Evolutionary conservation across 2,888 invertebrate species (phyloP).

Genomic region (Dorcus hopei): DNA sequence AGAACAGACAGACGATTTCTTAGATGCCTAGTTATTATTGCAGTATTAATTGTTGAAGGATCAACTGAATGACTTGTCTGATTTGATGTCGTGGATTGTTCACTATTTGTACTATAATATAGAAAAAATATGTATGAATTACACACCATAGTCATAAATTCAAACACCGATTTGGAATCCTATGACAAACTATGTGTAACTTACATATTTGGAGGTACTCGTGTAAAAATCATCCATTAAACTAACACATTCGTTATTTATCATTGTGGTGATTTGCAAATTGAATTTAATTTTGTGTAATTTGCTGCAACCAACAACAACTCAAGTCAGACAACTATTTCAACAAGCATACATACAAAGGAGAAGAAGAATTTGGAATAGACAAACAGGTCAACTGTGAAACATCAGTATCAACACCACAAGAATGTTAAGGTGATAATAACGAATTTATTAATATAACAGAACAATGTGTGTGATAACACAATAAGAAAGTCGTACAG

Average conservation of each 20-base stretch:
- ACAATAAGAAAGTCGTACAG: neutral
- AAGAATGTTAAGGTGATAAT: neutral
- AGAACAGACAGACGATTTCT: conserved; percentile 44
- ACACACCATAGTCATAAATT: conserved; percentile 5
- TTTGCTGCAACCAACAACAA: neutral
- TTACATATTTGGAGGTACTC: neutral
- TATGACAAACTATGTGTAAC: neutral
- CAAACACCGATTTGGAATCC: neutral
- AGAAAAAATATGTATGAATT: conserved; percentile 16
- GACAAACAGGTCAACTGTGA: too few relatives aligned
- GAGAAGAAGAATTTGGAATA: too few relatives aligned
- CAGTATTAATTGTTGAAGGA: conserved; percentile 32
- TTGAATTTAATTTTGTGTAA: conserved; percentile 6
- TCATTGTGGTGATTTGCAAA: too few relatives aligned
- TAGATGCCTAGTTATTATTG: conserved; percentile 40
- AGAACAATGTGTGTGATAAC: conserved; percentile 1
- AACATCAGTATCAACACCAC: neutral
- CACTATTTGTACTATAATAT: conserved; percentile 16
- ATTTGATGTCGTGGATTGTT: conserved; percentile 18
- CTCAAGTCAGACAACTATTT: conserved; percentile 12
- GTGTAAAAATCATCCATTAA: neutral
- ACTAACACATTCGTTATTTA: neutral
- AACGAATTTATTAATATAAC: conserved; percentile 17
- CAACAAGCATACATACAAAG: neutral
- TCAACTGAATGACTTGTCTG: conserved; percentile 26